Evolutionary conservation across 2,888 invertebrate genomes (phyloP), one percentile per base, ranked within the genome.

Genomic region (Timema podura): DNA sequence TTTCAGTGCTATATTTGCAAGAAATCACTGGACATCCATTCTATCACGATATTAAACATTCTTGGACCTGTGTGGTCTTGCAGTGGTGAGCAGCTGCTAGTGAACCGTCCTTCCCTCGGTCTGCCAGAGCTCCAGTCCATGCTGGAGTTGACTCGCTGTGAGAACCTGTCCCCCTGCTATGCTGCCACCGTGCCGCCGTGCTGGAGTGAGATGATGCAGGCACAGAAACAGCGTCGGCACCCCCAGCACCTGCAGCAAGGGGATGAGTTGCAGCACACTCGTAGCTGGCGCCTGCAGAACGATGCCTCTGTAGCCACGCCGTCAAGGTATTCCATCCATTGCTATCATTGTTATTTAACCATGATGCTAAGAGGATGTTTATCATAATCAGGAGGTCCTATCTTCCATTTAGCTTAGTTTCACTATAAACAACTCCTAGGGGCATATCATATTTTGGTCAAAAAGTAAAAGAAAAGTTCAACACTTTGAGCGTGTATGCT

Each of bases 191-290:
- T 95, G 5, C 95, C 96, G 0, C 91, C 94, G 5, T 96, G 95
- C 81, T 96, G 96, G 96, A 92, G 91, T 74, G 95, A 96, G 80
- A 86, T 96, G 77, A 93, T 95, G 76, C 95, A 95, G 74, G 94
- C 95, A 6, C 95, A 95, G 79, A 88, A 95, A 71, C 94, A 95
- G 76, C 85, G 96, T 16, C 88, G 93, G 51, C 93, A 95, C 80
- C 93, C 95, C 1, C 95, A 94, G 78, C 89, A 90, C 78, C 81
- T 91, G 69, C 89, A 89, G 77, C 85, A 86, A 71, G 85, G 85
- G 30, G 87, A 88, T 76, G 88, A 89, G 74, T 85, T 88, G 68
- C 90, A 93, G 77, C 87, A 88, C 74, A 93, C 92, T 6, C 87
- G 94, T 74, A 93, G 94, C 0, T 96, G 95, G 95, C 86, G 95